A percentile compares a stretch with the other conserved stretches of the same genome.
These are phyloP conservation scores for Mus pahari DNA, from an alignment of 2,113 vertebrate genomes.

Conservation along the genomic window DNA sequence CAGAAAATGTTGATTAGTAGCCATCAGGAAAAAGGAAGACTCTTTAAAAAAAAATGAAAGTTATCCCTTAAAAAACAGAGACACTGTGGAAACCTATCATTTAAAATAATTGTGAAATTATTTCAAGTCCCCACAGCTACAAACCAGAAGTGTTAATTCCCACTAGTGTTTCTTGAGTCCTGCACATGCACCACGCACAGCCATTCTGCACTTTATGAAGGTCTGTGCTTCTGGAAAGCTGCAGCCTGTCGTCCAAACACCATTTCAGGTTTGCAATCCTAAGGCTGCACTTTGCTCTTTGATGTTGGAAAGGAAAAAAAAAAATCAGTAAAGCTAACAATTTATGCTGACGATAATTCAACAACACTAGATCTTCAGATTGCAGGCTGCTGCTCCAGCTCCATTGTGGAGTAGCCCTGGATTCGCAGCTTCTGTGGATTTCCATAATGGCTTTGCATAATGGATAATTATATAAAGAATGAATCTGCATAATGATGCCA, in stretches of 20 bases:
- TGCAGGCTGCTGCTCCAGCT: constrained; percentile 64
- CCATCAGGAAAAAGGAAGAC: background rate
- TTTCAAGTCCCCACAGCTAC: background rate
- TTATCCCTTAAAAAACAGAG: background rate
- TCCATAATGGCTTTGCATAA: constrained; percentile 83
- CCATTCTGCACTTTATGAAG: rapidly evolving
- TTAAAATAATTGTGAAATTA: constrained; percentile 52
- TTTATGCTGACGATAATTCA: constrained; percentile 84
- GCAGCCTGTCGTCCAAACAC: background rate
- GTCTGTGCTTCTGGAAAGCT: background rate
- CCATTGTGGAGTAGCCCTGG: constrained; percentile 22
- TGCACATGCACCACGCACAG: background rate
- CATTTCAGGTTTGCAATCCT: constrained; percentile 65
- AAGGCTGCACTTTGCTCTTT: constrained; percentile 78
- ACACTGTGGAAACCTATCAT: background rate
- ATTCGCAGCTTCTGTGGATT: constrained; percentile 80
- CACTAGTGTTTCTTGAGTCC: background rate
- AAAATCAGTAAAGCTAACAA: constrained; percentile 83
- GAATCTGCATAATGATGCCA: constrained; percentile 82
- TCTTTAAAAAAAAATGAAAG: background rate
- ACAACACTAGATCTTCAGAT: constrained; percentile 80
- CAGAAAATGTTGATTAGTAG: constrained; percentile 32
- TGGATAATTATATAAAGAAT: constrained; percentile 85
- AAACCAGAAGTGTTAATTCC: background rate
- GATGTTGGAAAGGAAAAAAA: constrained; percentile 78